These are phyloP conservation scores for Neolamprologus brichardi DNA, from an alignment of 2,113 vertebrate species.

Conservation along the genomic window DNA sequence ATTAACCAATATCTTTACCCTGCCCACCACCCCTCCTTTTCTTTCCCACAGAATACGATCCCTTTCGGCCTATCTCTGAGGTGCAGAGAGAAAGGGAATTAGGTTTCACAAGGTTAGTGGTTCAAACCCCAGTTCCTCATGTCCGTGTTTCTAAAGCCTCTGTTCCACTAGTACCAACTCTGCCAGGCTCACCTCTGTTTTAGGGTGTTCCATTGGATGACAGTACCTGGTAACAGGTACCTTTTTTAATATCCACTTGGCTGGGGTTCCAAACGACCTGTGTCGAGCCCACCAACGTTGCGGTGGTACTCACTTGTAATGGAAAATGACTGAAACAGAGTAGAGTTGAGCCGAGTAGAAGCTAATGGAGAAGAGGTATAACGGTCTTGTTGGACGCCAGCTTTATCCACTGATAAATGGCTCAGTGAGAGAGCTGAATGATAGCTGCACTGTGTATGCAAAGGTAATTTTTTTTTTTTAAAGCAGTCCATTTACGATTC, in stretches of 20 bases:
- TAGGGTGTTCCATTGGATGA: neutral
- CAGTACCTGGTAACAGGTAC: neutral
- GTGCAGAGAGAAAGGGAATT: neutral
- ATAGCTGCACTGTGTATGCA: neutral
- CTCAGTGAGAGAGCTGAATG: neutral
- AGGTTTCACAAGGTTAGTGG: neutral
- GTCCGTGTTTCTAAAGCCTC: neutral
- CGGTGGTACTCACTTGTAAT: neutral
- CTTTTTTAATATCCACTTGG: neutral
- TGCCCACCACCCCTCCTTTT: neutral
- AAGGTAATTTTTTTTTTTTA: neutral
- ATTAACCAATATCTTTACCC: neutral
- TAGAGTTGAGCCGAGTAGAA: neutral
- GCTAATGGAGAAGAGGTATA: neutral
- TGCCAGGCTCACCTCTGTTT: neutral
- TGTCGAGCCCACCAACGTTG: neutral
- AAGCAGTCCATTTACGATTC: neutral
- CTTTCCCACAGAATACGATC: neutral
- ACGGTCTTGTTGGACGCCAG: neutral
- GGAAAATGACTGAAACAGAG: neutral
- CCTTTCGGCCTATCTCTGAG: neutral
- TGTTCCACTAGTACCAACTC: neutral
- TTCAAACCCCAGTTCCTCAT: neutral
- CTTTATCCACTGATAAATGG: neutral
- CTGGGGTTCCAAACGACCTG: neutral